Evolutionary conservation across 2,113 vertebrate species (phyloP), one percentile per base, ranked within the genome.

Genomic region (Pogonocichla stellata): DNA sequence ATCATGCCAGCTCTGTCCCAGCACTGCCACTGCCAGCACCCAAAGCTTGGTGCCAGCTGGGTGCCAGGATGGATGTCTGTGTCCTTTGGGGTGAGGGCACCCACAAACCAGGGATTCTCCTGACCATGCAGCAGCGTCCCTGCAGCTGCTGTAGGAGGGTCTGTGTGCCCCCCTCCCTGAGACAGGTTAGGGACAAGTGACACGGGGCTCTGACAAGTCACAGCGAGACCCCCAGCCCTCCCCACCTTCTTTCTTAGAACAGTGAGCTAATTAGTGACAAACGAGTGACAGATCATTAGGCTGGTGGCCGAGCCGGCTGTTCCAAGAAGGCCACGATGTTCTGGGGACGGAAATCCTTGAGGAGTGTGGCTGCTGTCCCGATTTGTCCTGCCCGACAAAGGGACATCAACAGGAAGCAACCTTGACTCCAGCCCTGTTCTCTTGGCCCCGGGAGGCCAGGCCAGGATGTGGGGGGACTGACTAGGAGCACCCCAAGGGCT

Each of bases 331-430:
- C 82, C 92, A 31, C 42, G n/a, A 84, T 95, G 96, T 97, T 92
- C 95, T 28, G 62, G 64, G 47, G 36, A 93, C 91, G 94, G 96
- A 97, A 96, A 96, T 97, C 96, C 96, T 95, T 95, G 96, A 95
- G 80, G 74, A 93, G 77, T 65, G 70, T 47, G 50, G 91, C 91
- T 34, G 50, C 57, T 31, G 62, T 66, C 80, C 90, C 19, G 5
- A 31, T 72, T 92, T 87, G 95, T 93, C 92, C 92, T 89, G 71
- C 58, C 79, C 12, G 8, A 61, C 95, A 58, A 90, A 79, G 56
- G 86, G 57, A 93, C 89, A 97, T 93, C 96, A 96, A 97, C 96
- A 97, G 96, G 96, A 97, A 95, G 89, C 34, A 80, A 83, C 96
- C 96, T 96, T 97, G 96, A 95, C 91, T 70, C 38, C 0, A 5